Conservation (phyloP, 2,888 invertebrate genomes). For the Rhogogaster chlorosoma region DNA sequence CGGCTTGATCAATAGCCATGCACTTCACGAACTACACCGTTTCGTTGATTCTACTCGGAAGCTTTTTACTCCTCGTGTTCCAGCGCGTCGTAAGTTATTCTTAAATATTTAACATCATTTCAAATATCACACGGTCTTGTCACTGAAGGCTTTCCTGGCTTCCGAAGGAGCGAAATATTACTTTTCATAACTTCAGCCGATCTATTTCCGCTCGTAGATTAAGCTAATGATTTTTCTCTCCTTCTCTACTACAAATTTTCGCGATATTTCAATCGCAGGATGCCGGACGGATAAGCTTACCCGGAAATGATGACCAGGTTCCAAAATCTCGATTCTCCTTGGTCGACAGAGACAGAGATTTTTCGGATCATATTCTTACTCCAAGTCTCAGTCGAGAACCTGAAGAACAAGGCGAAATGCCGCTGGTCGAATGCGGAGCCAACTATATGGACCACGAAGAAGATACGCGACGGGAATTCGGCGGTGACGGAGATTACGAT, state of each 20-base stretch:
- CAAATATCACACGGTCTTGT: not conserved
- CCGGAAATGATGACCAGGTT: too few species aligned
- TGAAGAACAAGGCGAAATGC: not conserved
- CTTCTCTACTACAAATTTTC: not conserved
- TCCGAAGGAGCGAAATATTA: not conserved
- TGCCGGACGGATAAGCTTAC: not conserved
- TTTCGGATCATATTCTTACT: not conserved
- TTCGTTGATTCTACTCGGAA: slow-evolving; percentile 14
- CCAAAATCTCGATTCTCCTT: not conserved
- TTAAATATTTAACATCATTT: slow-evolving; percentile 17
- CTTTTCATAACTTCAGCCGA: not conserved
- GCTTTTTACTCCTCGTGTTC: slow-evolving; percentile 19
- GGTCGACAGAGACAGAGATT: not conserved
- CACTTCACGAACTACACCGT: slow-evolving; percentile 16
- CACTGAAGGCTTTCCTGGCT: not conserved
- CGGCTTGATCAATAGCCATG: slow-evolving; percentile 35
- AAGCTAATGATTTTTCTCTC: not conserved
- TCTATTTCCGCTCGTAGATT: not conserved
- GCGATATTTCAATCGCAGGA: not conserved
- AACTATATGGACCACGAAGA: not conserved
- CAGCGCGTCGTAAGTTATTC: slow-evolving; percentile 29
- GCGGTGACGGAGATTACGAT: not conserved
- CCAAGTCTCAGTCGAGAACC: not conserved
- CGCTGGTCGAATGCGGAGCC: not conserved
- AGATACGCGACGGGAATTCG: too few species aligned